Evolutionary conservation across 2,888 invertebrate species (phyloP).

Genomic region (Ypsolopha sequella): DNA sequence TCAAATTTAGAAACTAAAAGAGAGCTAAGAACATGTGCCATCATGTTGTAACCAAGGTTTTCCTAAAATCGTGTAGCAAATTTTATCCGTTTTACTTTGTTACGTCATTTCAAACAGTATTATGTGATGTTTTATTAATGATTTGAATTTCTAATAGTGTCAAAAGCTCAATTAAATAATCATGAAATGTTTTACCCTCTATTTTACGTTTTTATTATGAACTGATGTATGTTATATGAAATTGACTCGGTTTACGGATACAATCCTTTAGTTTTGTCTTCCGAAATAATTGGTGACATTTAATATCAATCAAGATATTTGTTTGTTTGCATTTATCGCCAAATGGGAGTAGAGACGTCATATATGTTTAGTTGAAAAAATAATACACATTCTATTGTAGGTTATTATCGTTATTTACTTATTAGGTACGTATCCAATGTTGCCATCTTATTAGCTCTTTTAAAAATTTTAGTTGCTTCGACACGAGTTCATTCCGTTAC

Average conservation of each 20-base stretch:
- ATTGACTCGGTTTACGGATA: slow-evolving; percentile 4
- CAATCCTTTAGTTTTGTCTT: slow-evolving; percentile 11
- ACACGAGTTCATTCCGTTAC: too few species aligned
- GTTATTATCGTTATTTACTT: too few species aligned
- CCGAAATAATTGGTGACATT: slow-evolving; percentile 8
- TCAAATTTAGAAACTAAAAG: too few species aligned
- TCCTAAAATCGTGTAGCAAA: not conserved
- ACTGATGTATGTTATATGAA: slow-evolving; percentile 3
- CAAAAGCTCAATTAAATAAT: slow-evolving; percentile 55
- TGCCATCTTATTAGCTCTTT: too few species aligned
- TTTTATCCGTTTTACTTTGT: not conserved
- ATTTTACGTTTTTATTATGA: slow-evolving; percentile 8
- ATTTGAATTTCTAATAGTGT: slow-evolving; percentile 39
- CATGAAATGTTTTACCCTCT: slow-evolving; percentile 13
- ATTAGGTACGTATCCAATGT: too few species aligned
- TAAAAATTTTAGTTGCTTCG: too few species aligned
- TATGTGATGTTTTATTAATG: not conserved
- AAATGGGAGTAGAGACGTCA: not conserved
- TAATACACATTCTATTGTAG: too few species aligned
- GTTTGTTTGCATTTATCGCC: slow-evolving; percentile 3
- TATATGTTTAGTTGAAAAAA: not conserved
- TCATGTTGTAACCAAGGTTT: not conserved
- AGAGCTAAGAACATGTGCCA: too few species aligned
- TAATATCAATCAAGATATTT: not conserved
- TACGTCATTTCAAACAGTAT: not conserved